Percentiles rank a stretch among this genome's conserved stretches.
Evolutionary conservation across 2,888 invertebrate genomes (phyloP).

Genomic region (Scrobipalpa atriplicella): DNA sequence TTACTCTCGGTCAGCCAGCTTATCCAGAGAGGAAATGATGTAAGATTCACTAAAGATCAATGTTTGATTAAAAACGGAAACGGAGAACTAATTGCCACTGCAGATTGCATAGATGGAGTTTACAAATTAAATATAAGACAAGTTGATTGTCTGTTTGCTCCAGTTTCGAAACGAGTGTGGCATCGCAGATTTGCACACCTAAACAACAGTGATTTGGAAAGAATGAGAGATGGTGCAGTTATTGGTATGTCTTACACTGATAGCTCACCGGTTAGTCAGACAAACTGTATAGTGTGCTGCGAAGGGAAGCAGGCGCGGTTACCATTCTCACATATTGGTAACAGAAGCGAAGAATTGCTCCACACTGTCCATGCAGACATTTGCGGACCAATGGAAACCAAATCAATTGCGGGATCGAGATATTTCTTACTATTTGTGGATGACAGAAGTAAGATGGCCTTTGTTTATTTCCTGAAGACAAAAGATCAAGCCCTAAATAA

Average conservation of each 20-base stretch:
- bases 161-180: background rate
- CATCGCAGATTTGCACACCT: background rate
- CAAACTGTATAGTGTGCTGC: conserved; percentile 35
- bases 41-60: too few relatives aligned
- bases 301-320: too few relatives aligned
- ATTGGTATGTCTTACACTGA: conserved; percentile 17
- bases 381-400: too few relatives aligned
- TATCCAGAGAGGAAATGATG: too few relatives aligned
- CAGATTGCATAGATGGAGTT: conserved; percentile 33
- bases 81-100: conserved; percentile 31
- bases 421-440: conserved; percentile 41
- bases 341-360: too few relatives aligned
- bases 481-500: conserved; percentile 33
- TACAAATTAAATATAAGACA: conserved; percentile 24
- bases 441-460: conserved; percentile 34
- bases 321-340: too few relatives aligned
- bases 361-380: too few relatives aligned
- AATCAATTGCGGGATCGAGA: conserved; percentile 35
- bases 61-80: too few relatives aligned
- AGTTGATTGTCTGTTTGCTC: background rate
- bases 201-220: conserved; percentile 23
- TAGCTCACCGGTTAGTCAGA: conserved; percentile 27
- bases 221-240: background rate
- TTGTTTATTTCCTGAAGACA: conserved; percentile 31
- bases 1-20: too few relatives aligned